phyloP scores from a whole-genome alignment of 2,888 invertebrate species.

The Epistrophe eligans region DNA sequence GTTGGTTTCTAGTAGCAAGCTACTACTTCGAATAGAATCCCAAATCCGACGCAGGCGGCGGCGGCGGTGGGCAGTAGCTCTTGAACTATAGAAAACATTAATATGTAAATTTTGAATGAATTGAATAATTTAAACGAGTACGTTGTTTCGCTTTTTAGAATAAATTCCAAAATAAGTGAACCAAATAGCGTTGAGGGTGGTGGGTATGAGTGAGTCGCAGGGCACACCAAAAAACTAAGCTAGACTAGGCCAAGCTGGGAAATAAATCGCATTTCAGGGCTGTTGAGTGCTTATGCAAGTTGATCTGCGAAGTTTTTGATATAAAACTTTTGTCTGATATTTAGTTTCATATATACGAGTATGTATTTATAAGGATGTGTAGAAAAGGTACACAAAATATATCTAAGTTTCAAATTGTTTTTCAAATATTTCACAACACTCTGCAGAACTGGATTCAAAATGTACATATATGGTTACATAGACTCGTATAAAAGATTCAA shows the following conservation, averaged over 20 bases:
- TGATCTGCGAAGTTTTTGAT: conserved; percentile 65
- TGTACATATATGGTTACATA: not conserved
- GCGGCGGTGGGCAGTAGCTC: conserved; percentile 13
- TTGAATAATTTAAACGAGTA: conserved; percentile 68
- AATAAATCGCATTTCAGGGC: conserved; percentile 50
- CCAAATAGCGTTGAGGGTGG: not conserved
- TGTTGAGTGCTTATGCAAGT: conserved; percentile 62
- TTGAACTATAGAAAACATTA: conserved; percentile 64
- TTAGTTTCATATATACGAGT: no score
- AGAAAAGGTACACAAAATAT: not conserved
- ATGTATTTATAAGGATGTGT: no score
- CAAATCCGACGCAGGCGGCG: not conserved
- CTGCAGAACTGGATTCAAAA: not conserved
- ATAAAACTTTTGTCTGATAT: conserved; percentile 68
- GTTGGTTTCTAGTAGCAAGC: conserved; percentile 38
- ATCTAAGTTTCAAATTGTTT: conserved; percentile 60
- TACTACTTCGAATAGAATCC: not conserved
- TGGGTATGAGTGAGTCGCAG: not conserved
- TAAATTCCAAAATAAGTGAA: conserved; percentile 46
- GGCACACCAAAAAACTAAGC: not conserved
- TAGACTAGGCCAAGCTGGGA: not conserved
- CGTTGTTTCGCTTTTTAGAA: conserved; percentile 62
- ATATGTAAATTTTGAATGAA: conserved; percentile 74
- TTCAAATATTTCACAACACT: conserved; percentile 33
- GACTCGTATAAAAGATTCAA: not conserved